Evolutionary conservation across 2,888 invertebrate species (phyloP), one percentile per base, ranked within the genome.

Genomic region (Mesorhabditis spiculigera): DNA sequence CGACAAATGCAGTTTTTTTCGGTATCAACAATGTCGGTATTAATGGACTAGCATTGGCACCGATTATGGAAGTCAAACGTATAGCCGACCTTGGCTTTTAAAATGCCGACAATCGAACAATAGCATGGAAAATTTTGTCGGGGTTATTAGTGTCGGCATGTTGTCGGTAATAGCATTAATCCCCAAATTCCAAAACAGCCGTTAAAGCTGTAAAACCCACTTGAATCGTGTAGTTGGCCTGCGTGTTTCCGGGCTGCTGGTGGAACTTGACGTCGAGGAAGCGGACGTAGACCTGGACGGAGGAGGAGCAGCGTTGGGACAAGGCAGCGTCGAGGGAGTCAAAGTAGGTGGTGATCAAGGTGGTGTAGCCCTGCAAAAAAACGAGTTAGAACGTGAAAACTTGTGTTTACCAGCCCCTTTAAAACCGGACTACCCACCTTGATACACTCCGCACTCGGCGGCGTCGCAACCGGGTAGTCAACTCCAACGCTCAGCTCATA

Each of bases 231-330:
- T 93, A 95, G 87, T 93, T 93, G 89, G 94, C 92, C 87, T 88
- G 80, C 67, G 86, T 85, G 75, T 82, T 85, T 65, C 84, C 84
- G 28, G 81, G 77, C 68, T 81, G 79, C 43, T 85, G 81, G 50
- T 80, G 77, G 64, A 87, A 86, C 82, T 91, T 89, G 0, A 93
- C 91, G 79, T 92, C 91, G 0, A 94, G 89, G 82, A 95, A 93
- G 0, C 93, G 92, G 0, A 95, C 95, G 84, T 94, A 94, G 90
- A 95, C 94, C 86, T 93, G 93, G 0, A 95, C 93, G 82, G 94
- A 94, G 65, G 94, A 93, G 4, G 95, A 95, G 87, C 95, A 96
- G 79, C 94, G 91, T 85, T 93, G 93, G 0, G 94, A 93, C 13
- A 96, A 88, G 73, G 93, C 89, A 71, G 89, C 90, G 82, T 94